Conservation (phyloP, 1,140 invertebrate species). For the Tachypleus tridentatus region DNA sequence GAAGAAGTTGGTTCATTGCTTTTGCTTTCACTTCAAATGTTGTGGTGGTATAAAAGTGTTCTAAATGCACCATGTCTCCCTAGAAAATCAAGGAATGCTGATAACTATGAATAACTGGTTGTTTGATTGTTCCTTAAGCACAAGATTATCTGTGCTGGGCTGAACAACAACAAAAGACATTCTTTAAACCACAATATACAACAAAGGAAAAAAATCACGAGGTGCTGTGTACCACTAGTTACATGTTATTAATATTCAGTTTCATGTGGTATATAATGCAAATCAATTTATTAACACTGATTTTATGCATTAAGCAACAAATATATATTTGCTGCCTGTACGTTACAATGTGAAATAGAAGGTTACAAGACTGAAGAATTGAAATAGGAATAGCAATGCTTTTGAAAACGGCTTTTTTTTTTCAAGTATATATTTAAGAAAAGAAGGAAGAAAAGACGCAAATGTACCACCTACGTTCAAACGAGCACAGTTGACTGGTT, state of each 20-base stretch:
- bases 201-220: not conserved
- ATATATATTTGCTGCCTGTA: no score
- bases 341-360: conserved; percentile 56
- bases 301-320: no score
- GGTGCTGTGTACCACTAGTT: not conserved
- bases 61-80: conserved; percentile 77
- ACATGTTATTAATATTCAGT: conserved; percentile 29
- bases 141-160: conserved; percentile 4
- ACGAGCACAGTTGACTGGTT: conserved; percentile 19
- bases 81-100: conserved; percentile 33
- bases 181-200: not conserved
- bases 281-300: no score
- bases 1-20: conserved; percentile 49
- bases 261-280: no score
- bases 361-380: conserved; percentile 46
- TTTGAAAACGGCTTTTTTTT: conserved; percentile 24
- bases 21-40: conserved; percentile 61
- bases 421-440: not conserved
- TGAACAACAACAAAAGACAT: conserved; percentile 1
- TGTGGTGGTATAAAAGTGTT: conserved; percentile 41
- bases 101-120: conserved; percentile 3
- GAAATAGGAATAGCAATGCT: conserved; percentile 48
- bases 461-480: not conserved
- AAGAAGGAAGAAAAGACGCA: not conserved
- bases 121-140: not conserved